These are phyloP conservation scores for Drosophila melanosoma DNA, from an alignment of 2,888 invertebrate genomes.

Conservation along the genomic window DNA sequence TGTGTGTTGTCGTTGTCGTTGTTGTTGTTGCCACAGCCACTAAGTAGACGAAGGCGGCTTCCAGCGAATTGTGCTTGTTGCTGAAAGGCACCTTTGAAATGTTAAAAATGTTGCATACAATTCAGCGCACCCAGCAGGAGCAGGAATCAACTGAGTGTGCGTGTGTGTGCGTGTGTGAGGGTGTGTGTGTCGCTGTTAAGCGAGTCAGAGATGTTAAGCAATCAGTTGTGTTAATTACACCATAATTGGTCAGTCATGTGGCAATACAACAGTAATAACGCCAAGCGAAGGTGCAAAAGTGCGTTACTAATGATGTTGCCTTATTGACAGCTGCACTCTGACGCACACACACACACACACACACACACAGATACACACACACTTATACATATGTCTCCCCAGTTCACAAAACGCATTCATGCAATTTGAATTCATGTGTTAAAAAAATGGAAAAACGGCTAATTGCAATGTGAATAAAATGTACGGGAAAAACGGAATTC, in stretches of 20 bases:
- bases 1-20: not conserved
- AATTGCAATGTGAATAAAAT: not conserved
- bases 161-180: not conserved
- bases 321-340: constrained; percentile 53
- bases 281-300: constrained; percentile 48
- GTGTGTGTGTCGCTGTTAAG: constrained; percentile 8
- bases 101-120: constrained; percentile 53
- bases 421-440: not conserved
- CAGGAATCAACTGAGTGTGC: not conserved
- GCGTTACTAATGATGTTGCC: constrained; percentile 74
- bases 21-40: constrained; percentile 13
- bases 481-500: not conserved
- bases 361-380: not conserved
- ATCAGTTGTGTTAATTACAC: constrained; percentile 79
- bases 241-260: constrained; percentile 78
- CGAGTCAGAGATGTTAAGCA: constrained; percentile 57
- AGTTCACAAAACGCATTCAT: constrained; percentile 4
- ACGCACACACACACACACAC: constrained; percentile 19
- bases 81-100: constrained; percentile 60
- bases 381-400: not conserved
- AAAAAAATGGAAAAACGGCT: constrained; percentile 7
- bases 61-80: not conserved
- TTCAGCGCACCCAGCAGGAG: constrained; percentile 26
- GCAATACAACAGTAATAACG: constrained; percentile 45
- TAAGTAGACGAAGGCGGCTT: constrained; percentile 2